Percentiles rank a stretch among this genome's conserved stretches.
Evolutionary conservation across 2,113 vertebrate species (phyloP).

Genomic region (Sterna hirundo): DNA sequence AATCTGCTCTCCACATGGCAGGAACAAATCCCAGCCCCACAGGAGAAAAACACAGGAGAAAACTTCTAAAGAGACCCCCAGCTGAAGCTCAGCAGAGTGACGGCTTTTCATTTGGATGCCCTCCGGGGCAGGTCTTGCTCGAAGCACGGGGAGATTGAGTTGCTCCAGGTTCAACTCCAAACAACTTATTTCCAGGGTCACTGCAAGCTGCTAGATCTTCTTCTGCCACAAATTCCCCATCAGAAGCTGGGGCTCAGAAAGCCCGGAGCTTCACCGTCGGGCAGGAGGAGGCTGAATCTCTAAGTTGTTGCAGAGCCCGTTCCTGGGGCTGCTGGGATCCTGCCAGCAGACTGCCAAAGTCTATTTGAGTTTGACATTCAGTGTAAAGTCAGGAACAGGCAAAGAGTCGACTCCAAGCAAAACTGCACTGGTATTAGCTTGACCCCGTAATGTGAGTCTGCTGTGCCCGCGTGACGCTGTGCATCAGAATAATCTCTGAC

Average conservation of each 20-base stretch:
- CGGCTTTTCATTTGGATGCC: not conserved
- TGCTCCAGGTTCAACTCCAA: not conserved
- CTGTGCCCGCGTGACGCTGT: not conserved
- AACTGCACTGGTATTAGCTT: constrained; percentile 3
- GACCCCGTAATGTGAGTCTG: constrained; percentile 23
- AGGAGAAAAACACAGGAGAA: not conserved
- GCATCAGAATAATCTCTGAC: not conserved
- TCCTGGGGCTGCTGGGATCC: not conserved
- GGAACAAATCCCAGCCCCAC: not conserved
- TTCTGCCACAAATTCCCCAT: not conserved
- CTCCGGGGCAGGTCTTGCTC: not conserved
- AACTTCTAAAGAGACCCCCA: not conserved
- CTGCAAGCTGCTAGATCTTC: not conserved
- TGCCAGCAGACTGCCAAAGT: not conserved
- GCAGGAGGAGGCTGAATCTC: not conserved
- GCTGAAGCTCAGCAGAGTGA: not conserved
- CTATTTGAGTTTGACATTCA: not conserved
- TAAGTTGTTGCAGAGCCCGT: not conserved
- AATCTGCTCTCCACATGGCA: not conserved
- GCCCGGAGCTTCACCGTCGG: not conserved
- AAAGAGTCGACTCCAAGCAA: not conserved
- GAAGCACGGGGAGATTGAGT: not conserved
- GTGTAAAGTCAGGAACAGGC: not conserved
- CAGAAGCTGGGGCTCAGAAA: not conserved
- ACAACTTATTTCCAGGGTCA: not conserved